phyloP scores from a whole-genome alignment of 2,888 invertebrate genomes.

The Ptychoptera contaminata region DNA sequence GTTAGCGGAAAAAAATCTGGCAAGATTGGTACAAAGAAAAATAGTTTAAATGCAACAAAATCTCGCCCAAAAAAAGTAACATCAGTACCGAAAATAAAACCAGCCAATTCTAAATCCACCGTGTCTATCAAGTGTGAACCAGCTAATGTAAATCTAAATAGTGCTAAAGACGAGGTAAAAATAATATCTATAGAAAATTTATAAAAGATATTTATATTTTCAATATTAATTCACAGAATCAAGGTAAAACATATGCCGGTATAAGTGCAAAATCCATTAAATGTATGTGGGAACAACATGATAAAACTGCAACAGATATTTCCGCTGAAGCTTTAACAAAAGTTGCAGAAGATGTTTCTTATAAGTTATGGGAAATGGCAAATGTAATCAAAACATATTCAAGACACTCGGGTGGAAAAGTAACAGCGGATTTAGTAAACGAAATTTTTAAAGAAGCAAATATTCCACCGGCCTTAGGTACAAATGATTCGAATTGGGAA shows the following conservation, averaged over 20 bases:
- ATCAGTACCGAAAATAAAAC: no score
- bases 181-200: no score
- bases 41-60: no score
- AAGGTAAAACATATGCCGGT: conserved; percentile 23
- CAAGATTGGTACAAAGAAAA: no score
- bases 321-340: conserved; percentile 23
- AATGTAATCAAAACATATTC: conserved; percentile 30
- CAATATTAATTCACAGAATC: conserved; percentile 13
- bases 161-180: no score
- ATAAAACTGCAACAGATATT: conserved; percentile 26
- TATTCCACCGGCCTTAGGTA: conserved; percentile 26
- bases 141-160: no score
- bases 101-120: no score
- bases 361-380: conserved; percentile 28
- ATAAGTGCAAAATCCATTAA: conserved; percentile 26
- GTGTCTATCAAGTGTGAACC: no score
- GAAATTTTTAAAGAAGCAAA: conserved; percentile 28
- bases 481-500: conserved; percentile 27
- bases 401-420: conserved; percentile 25
- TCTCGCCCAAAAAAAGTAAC: no score
- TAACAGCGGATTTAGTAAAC: conserved; percentile 28
- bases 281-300: conserved; percentile 30
- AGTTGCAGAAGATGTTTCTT: conserved; percentile 29
- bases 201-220: no score
- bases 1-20: no score